phyloP scores from a whole-genome alignment of 2,797 vertebrate genomes.

The Echiichthys vipera region DNA sequence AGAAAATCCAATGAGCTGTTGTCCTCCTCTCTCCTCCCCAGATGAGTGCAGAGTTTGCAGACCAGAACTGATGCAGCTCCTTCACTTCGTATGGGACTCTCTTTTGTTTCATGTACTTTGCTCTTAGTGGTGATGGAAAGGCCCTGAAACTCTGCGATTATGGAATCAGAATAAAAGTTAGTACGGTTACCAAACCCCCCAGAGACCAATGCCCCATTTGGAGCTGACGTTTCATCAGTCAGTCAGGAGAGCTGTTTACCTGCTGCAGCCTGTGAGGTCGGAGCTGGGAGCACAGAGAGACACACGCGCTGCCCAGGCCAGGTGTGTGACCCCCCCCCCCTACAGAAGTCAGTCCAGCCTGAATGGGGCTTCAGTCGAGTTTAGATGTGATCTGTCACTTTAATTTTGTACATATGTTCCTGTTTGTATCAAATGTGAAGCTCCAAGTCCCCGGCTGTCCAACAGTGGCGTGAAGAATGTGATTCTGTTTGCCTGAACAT shows the following conservation, averaged over 20 bases:
- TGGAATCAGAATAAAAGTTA: background rate
- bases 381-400: background rate
- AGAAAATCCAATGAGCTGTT: no score
- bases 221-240: no score
- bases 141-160: background rate
- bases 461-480: background rate
- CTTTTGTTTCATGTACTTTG: background rate
- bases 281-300: no score
- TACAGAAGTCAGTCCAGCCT: background rate
- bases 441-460: background rate
- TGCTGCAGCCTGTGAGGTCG: no score
- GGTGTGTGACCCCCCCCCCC: background rate
- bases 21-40: slow-evolving; percentile 11
- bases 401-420: slow-evolving; percentile 17
- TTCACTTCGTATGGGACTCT: background rate
- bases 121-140: background rate
- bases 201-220: background rate
- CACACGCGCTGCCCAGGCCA: no score
- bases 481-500: background rate
- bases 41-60: slow-evolving; percentile 59
- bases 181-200: background rate
- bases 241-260: no score
- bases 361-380: background rate
- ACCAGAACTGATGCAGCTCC: slow-evolving; percentile 24
- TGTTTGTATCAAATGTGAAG: background rate